A percentile compares a stretch with the other conserved stretches of the same genome.
Conservation (phyloP, 2,888 invertebrate genomes). For the Rhingia rostrata region DNA sequence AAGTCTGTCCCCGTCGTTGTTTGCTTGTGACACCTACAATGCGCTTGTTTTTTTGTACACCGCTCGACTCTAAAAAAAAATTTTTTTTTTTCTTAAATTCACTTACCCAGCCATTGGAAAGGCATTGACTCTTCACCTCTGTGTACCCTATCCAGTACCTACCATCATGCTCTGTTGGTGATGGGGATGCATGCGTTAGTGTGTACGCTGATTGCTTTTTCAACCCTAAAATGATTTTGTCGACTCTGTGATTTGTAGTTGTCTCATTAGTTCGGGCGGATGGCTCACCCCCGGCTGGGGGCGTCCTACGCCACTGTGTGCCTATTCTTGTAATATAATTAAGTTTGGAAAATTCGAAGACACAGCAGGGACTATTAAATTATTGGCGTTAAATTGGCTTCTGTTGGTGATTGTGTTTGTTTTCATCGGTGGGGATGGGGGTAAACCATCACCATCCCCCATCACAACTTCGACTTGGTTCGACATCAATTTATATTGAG, state of each 20-base stretch:
- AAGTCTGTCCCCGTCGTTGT: not conserved
- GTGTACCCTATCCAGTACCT: not conserved
- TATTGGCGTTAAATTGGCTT: constrained; percentile 72
- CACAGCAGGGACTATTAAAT: constrained; percentile 69
- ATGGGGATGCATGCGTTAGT: constrained; percentile 1
- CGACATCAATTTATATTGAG: constrained; percentile 2
- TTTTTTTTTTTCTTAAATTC: constrained; percentile 2
- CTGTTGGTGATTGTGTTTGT: constrained; percentile 70
- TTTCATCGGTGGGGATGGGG: constrained; percentile 32
- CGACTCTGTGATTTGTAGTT: constrained; percentile 61
- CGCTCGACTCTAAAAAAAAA: constrained; percentile 7
- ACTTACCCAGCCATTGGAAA: constrained; percentile 28
- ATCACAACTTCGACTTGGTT: not conserved
- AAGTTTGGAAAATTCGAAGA: constrained; percentile 70
- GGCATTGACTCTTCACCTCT: constrained; percentile 54
- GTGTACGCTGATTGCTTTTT: not conserved
- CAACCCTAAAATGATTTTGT: constrained; percentile 50
- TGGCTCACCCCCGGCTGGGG: not conserved
- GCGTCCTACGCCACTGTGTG: not conserved
- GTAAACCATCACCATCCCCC: constrained; percentile 12
- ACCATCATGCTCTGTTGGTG: not conserved
- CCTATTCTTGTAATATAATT: constrained; percentile 50
- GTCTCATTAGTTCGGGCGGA: constrained; percentile 33
- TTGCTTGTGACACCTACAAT: constrained; percentile 6
- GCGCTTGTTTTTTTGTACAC: not conserved